Conservation (phyloP, 1,140 invertebrate species). For the Drosophila persimilis region DNA sequence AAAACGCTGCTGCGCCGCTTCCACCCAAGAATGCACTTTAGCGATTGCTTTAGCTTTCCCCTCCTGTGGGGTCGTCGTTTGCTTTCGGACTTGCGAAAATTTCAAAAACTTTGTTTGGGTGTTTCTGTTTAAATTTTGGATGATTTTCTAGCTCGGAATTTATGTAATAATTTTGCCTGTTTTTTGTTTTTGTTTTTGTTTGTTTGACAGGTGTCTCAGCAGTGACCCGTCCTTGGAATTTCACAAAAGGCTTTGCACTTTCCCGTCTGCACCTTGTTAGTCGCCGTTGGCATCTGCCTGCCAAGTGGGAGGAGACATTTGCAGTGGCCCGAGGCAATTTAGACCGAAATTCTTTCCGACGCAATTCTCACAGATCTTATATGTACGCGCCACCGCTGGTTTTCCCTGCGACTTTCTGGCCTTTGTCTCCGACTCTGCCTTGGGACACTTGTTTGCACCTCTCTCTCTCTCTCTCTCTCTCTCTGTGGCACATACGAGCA, state of each 20-base stretch:
- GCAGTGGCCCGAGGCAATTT: conserved; percentile 4
- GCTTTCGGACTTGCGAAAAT: no score
- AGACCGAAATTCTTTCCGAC: conserved; percentile 22
- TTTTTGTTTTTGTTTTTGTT: conserved; percentile 23
- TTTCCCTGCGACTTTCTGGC: conserved; percentile 8
- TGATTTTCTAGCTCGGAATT: background rate
- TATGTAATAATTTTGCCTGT: conserved; percentile 8
- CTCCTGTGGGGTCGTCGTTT: no score
- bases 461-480: background rate
- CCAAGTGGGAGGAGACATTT: no score
- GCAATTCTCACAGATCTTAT: conserved; percentile 39
- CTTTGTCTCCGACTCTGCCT: conserved; percentile 13
- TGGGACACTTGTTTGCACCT: background rate
- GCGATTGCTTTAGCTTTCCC: background rate
- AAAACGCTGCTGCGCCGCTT: background rate
- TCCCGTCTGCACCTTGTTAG: no score
- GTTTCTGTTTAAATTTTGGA: background rate
- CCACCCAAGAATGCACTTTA: conserved; percentile 1
- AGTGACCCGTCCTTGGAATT: no score
- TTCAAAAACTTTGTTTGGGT: background rate
- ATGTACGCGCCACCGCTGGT: conserved; percentile 21
- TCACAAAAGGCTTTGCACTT: no score
- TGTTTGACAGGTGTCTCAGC: conserved; percentile 27
- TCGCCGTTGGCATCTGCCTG: no score
- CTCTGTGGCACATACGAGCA: conserved; percentile 22